Evolutionary conservation across 2,113 vertebrate species (phyloP).

Genomic region (Hypocryptadius cinnamomeus): DNA sequence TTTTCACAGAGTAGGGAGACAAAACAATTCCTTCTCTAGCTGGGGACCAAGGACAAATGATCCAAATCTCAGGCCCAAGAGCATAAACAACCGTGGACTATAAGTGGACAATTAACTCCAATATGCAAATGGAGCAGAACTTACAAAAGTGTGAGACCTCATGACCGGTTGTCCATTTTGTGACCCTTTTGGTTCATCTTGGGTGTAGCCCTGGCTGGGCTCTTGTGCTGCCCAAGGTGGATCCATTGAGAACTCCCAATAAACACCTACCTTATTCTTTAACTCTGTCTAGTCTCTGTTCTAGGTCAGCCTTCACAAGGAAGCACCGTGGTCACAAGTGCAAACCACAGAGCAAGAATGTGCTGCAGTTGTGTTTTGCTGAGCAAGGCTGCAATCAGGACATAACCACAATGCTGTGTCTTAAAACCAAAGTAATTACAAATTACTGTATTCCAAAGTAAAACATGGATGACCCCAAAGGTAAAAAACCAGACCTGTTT

Average conservation of each 20-base stretch:
- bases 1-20: neutral
- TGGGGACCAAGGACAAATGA: neutral
- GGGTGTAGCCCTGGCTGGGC: neutral
- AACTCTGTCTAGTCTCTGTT: neutral
- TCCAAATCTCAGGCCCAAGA: neutral
- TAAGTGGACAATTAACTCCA: neutral
- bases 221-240: neutral
- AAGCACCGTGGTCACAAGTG: neutral
- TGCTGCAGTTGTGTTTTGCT: neutral
- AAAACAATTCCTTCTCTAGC: neutral
- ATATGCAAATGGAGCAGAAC: neutral
- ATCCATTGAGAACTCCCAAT: neutral
- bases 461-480: neutral
- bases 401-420: fast-evolving
- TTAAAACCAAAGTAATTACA: neutral
- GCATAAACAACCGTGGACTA: neutral
- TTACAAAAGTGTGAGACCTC: neutral
- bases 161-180: fast-evolving
- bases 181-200: neutral
- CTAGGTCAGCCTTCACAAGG: neutral
- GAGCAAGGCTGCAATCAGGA: neutral
- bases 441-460: neutral
- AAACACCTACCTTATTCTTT: neutral
- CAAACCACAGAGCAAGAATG: neutral
- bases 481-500: neutral